phyloP scores from a whole-genome alignment of 2,113 vertebrate species.

The Morone chrysops region DNA sequence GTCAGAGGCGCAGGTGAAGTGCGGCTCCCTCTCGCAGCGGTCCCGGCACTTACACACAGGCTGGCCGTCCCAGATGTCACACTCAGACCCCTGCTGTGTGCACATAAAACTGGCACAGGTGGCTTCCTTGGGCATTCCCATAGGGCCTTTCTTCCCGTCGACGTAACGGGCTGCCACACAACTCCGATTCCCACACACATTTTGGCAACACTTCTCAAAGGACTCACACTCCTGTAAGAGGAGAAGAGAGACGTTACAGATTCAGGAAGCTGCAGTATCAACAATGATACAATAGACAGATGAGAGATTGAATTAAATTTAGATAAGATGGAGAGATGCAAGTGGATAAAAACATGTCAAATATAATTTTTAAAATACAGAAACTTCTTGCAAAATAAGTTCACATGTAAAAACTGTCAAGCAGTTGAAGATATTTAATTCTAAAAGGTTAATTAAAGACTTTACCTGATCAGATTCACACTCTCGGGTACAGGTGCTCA shows the following conservation, averaged over 20 bases:
- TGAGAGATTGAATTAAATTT: neutral
- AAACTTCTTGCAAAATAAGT: neutral
- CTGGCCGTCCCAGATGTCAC: constrained; percentile 96
- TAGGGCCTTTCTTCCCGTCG: constrained; percentile 88
- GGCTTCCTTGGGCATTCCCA: constrained; percentile 91
- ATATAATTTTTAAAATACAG: neutral
- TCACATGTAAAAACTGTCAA: neutral
- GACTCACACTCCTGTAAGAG: constrained; percentile 91
- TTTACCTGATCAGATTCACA: constrained; percentile 94
- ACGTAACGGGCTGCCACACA: constrained; percentile 94
- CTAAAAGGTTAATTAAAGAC: neutral
- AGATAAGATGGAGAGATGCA: neutral
- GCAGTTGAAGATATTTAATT: neutral
- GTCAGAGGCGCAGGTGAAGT: constrained; percentile 96
- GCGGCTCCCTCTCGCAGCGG: constrained; percentile 95
- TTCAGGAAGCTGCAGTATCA: neutral
- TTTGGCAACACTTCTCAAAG: constrained; percentile 97
- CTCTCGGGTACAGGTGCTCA: constrained; percentile 96
- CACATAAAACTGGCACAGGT: constrained; percentile 94
- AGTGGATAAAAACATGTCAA: neutral
- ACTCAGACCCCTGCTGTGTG: constrained; percentile 95
- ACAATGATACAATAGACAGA: neutral
- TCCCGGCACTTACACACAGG: constrained; percentile 96
- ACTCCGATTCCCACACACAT: constrained; percentile 94
- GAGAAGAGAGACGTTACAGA: constrained; percentile 6